Evolutionary conservation across 1,140 invertebrate species (phyloP).

Genomic region (Scaptodrosophila lebanonensis): DNA sequence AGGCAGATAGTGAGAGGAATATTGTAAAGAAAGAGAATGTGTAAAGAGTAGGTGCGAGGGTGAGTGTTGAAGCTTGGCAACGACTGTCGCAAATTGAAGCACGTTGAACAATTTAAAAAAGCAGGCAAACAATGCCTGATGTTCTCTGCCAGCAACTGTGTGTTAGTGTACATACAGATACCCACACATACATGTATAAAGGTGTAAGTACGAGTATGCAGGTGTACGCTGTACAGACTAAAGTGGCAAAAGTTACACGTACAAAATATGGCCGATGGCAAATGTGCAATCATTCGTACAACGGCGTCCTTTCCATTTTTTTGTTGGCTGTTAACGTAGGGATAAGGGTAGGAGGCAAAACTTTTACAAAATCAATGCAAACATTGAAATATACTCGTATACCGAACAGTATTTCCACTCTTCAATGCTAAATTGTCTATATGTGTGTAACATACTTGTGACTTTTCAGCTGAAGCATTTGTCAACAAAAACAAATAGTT

Average conservation of each 20-base stretch:
- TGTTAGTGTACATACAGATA: background rate
- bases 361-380: background rate
- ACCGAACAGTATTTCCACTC: constrained; percentile 47
- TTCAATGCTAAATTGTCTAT: too few relatives aligned
- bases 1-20: background rate
- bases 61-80: too few relatives aligned
- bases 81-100: constrained; percentile 5
- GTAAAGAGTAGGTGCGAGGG: background rate
- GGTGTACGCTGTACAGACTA: constrained; percentile 16
- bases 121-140: constrained; percentile 32
- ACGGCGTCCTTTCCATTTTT: constrained; percentile 9
- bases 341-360: background rate
- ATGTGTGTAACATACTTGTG: too few relatives aligned
- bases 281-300: constrained; percentile 57
- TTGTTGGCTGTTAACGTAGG: constrained; percentile 3
- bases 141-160: background rate
- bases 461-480: too few relatives aligned
- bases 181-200: too few relatives aligned
- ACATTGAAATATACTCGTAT: constrained; percentile 12
- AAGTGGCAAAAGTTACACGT: constrained; percentile 66
- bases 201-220: background rate
- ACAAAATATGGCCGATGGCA: constrained; percentile 51
- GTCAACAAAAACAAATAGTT: constrained; percentile 13
- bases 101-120: constrained; percentile 50
- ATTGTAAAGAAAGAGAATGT: background rate